A percentile compares a stretch with the other conserved stretches of the same genome.
Evolutionary conservation across 2,113 vertebrate species (phyloP).

Genomic region (Sinocyclocheilus anophthalmus): DNA sequence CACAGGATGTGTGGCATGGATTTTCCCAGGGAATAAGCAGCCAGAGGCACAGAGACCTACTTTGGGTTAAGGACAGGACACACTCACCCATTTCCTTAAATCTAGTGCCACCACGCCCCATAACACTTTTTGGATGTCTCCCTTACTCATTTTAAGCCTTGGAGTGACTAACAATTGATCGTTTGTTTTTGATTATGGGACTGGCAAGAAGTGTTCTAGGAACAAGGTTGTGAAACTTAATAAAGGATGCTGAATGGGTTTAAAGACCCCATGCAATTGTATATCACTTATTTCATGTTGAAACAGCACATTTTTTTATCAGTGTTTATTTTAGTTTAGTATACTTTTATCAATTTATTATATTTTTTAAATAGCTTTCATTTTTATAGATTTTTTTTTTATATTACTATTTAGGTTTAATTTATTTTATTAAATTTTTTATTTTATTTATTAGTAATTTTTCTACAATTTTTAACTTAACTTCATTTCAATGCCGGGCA

Average conservation of each 20-base stretch:
- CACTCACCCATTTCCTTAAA: neutral
- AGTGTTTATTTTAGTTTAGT: neutral
- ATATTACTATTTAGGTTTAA: too few relatives aligned
- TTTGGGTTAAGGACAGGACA: neutral
- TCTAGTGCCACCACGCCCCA: neutral
- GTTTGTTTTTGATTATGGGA: neutral
- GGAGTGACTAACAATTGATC: neutral
- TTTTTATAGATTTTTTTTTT: too few relatives aligned
- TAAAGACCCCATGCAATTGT: neutral
- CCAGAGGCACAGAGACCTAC: slow-evolving; percentile 5
- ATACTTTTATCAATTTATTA: too few relatives aligned
- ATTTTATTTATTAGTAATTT: too few relatives aligned
- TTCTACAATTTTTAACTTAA: too few relatives aligned
- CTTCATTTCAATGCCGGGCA: too few relatives aligned
- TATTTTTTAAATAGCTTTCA: too few relatives aligned
- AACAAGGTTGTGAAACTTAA: neutral
- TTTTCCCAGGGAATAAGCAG: neutral
- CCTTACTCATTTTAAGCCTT: neutral
- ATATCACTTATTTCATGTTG: neutral
- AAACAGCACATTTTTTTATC: neutral
- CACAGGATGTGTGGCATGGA: slow-evolving; percentile 7
- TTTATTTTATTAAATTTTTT: too few relatives aligned
- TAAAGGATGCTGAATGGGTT: neutral
- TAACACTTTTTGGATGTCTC: neutral
- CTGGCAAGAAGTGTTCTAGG: neutral